These are phyloP conservation scores for Hyles lineata DNA, from an alignment of 2,888 invertebrate genomes.

Conservation along the genomic window DNA sequence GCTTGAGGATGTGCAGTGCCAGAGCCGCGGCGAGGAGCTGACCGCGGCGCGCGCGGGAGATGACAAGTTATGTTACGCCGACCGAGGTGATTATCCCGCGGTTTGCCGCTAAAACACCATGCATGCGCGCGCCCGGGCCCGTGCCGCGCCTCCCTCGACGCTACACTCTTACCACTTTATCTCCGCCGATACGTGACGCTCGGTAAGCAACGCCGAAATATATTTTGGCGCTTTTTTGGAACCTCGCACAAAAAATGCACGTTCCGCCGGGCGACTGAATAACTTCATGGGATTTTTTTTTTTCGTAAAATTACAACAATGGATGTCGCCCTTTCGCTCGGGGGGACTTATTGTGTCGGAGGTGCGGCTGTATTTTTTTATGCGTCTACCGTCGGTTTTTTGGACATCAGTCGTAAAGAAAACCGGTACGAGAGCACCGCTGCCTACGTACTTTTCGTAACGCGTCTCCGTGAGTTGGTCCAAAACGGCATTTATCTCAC, in stretches of 20 bases:
- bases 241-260: constrained; percentile 53
- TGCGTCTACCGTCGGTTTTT: constrained; percentile 44
- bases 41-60: constrained; percentile 74
- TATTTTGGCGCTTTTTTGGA: constrained; percentile 65
- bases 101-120: constrained; percentile 73
- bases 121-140: constrained; percentile 60
- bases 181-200: constrained; percentile 50
- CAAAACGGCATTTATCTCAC: constrained; percentile 38
- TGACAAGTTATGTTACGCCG: constrained; percentile 82
- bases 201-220: constrained; percentile 66
- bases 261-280: constrained; percentile 48
- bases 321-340: constrained; percentile 65
- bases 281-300: constrained; percentile 54
- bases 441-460: constrained; percentile 44
- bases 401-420: constrained; percentile 40
- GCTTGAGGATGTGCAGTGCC: constrained; percentile 74
- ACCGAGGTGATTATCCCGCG: constrained; percentile 83
- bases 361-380: constrained; percentile 58
- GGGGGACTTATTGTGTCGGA: constrained; percentile 62
- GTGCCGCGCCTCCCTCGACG: constrained; percentile 40
- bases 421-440: constrained; percentile 45
- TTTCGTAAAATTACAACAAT: constrained; percentile 64
- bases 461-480: constrained; percentile 33
- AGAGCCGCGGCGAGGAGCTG: constrained; percentile 70
- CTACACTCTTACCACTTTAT: constrained; percentile 48